phyloP scores from a whole-genome alignment of 2,888 invertebrate genomes.

The Spodoptera littoralis region DNA sequence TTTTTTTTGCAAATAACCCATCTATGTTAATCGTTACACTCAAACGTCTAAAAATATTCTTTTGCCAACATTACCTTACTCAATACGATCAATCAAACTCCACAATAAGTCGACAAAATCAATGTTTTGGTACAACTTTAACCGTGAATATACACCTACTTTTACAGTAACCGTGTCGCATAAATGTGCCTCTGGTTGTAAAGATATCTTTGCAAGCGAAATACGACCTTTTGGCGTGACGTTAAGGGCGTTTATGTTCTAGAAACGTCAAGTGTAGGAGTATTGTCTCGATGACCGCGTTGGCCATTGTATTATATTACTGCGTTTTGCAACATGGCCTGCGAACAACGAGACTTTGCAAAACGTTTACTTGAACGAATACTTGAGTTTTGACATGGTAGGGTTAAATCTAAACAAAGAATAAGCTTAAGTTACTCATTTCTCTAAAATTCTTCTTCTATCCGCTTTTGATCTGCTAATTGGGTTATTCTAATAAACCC shows the following conservation, averaged over 20 bases:
- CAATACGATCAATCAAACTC: constrained; percentile 3
- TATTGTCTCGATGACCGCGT: constrained; percentile 76
- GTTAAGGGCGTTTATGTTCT: constrained; percentile 56
- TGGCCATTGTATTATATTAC: constrained; percentile 77
- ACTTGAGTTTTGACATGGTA: constrained; percentile 47
- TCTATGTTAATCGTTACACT: too few species aligned
- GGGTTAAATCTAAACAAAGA: constrained; percentile 41
- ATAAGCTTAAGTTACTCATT: constrained; percentile 12
- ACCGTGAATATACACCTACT: constrained; percentile 38
- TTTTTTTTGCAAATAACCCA: too few species aligned
- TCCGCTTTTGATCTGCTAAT: constrained; percentile 16
- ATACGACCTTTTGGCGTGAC: constrained; percentile 48
- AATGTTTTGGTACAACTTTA: constrained; percentile 34
- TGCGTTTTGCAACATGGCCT: constrained; percentile 74
- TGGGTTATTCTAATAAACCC: constrained; percentile 18
- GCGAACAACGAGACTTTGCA: constrained; percentile 75
- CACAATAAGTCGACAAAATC: constrained; percentile 22
- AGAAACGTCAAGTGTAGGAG: constrained; percentile 65
- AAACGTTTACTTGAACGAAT: constrained; percentile 68
- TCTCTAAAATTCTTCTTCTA: constrained; percentile 12
- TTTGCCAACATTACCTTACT: not conserved
- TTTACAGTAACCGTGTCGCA: constrained; percentile 46
- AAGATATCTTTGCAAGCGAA: constrained; percentile 37
- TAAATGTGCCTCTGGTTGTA: constrained; percentile 28
- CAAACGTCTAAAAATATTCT: too few species aligned